These are phyloP conservation scores for Panzeria rudis DNA, from an alignment of 2,888 invertebrate species.

Conservation along the genomic window DNA sequence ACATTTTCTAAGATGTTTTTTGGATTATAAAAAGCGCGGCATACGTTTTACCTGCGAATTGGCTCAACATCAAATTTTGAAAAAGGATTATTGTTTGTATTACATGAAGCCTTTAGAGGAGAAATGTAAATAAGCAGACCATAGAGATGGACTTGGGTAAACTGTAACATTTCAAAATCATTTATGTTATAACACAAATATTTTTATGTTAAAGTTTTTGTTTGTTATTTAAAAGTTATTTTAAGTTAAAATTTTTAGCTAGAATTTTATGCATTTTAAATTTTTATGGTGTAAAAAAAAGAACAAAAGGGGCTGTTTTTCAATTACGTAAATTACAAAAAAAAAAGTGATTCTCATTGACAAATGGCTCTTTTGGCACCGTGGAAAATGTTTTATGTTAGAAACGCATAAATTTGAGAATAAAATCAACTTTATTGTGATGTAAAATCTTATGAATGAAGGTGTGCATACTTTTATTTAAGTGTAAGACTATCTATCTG, in stretches of 20 bases:
- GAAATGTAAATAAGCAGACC: not conserved
- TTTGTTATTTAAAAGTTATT: slow-evolving; percentile 9
- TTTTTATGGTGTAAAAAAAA: not conserved
- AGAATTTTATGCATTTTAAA: not conserved
- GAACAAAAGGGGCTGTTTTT: too few species aligned
- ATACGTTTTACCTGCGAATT: slow-evolving; percentile 86
- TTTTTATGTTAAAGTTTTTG: not conserved
- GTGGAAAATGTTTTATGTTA: too few species aligned
- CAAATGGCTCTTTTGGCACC: too few species aligned
- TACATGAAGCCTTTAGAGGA: slow-evolving; percentile 77
- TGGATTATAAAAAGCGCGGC: slow-evolving; percentile 87
- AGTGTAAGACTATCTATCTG: too few species aligned
- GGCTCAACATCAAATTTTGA: slow-evolving; percentile 81
- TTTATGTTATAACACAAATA: slow-evolving; percentile 6
- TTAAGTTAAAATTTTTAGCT: slow-evolving; percentile 35
- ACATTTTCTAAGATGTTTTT: slow-evolving; percentile 87
- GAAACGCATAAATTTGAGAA: too few species aligned
- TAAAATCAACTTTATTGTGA: too few species aligned
- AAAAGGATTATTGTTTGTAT: slow-evolving; percentile 80
- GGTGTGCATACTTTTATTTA: too few species aligned
- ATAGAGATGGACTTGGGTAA: not conserved
- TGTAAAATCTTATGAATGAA: too few species aligned
- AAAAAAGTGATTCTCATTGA: too few species aligned
- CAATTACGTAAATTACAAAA: too few species aligned
- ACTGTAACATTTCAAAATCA: slow-evolving; percentile 39